Conservation (phyloP, 2,888 invertebrate genomes). For the Teinopalpus imperialis region DNA sequence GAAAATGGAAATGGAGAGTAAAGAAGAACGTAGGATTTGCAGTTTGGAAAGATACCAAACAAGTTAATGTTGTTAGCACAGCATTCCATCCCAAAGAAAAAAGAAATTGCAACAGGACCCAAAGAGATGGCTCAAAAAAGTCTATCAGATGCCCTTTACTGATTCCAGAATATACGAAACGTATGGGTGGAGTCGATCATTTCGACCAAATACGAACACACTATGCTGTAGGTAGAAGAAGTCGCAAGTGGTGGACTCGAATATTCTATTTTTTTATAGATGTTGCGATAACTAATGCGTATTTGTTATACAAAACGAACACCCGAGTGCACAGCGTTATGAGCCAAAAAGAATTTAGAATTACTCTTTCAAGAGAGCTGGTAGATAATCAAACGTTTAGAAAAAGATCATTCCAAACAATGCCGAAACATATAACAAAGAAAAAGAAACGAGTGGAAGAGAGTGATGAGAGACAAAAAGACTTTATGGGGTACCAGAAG, state of each 20-base stretch:
- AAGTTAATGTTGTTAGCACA: conserved; percentile 34
- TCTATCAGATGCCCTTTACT: conserved; percentile 26
- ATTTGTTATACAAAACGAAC: conserved; percentile 29
- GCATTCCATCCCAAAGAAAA: conserved; percentile 36
- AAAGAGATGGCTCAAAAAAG: conserved; percentile 32
- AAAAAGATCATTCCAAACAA: conserved; percentile 28
- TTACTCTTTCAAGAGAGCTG: conserved; percentile 31
- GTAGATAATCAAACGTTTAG: conserved; percentile 29
- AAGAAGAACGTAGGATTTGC: conserved; percentile 34
- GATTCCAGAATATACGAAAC: conserved; percentile 36
- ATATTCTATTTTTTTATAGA: conserved; percentile 37
- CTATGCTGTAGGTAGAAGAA: conserved; percentile 34
- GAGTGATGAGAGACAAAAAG: conserved; percentile 24
- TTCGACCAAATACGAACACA: conserved; percentile 33
- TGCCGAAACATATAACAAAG: conserved; percentile 26
- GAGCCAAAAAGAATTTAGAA: conserved; percentile 33
- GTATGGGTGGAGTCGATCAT: conserved; percentile 37
- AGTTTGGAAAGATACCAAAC: conserved; percentile 39
- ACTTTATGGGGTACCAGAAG: conserved; percentile 30
- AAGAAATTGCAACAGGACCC: conserved; percentile 30
- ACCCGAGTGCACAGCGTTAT: conserved; percentile 29
- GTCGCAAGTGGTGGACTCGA: conserved; percentile 35
- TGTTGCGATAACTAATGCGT: conserved; percentile 34
- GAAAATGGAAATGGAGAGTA: conserved; percentile 36
- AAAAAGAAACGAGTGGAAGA: conserved; percentile 17